These are phyloP conservation scores for Drosophila nannoptera DNA, from an alignment of 1,140 invertebrate species.

Conservation along the genomic window DNA sequence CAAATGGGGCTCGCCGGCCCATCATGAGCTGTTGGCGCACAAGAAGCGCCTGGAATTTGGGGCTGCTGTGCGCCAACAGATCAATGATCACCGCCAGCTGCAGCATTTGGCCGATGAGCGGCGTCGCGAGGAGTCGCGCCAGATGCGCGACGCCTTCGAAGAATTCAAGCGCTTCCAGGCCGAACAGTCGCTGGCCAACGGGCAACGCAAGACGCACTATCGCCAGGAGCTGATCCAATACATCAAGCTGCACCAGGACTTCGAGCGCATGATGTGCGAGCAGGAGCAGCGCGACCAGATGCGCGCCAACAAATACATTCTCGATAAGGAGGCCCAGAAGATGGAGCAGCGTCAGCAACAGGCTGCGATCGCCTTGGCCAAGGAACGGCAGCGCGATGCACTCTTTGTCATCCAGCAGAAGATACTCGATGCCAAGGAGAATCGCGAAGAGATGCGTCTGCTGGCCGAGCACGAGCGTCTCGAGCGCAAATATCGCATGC, in stretches of 20 bases:
- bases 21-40: constrained; percentile 38
- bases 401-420: constrained; percentile 56
- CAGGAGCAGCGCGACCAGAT: constrained; percentile 59
- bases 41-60: constrained; percentile 48
- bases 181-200: constrained; percentile 20
- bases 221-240: constrained; percentile 56
- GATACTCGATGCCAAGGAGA: constrained; percentile 56
- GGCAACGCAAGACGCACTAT: constrained; percentile 38
- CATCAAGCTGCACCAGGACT: constrained; percentile 46
- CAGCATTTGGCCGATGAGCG: constrained; percentile 59
- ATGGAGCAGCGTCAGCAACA: constrained; percentile 34
- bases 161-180: constrained; percentile 45
- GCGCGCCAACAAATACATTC: constrained; percentile 48
- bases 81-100: constrained; percentile 49
- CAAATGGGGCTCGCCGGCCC: constrained; percentile 53
- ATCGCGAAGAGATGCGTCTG: constrained; percentile 67
- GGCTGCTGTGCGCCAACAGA: constrained; percentile 56
- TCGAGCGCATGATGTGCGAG: constrained; percentile 51
- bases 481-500: constrained; percentile 57
- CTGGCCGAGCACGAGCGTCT: constrained; percentile 57
- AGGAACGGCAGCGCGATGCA: constrained; percentile 41
- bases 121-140: constrained; percentile 32
- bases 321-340: constrained; percentile 49
- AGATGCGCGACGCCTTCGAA: constrained; percentile 40
- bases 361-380: constrained; percentile 47